phyloP scores from a whole-genome alignment of 2,888 invertebrate species.

The Coelogynopora nodosa region DNA sequence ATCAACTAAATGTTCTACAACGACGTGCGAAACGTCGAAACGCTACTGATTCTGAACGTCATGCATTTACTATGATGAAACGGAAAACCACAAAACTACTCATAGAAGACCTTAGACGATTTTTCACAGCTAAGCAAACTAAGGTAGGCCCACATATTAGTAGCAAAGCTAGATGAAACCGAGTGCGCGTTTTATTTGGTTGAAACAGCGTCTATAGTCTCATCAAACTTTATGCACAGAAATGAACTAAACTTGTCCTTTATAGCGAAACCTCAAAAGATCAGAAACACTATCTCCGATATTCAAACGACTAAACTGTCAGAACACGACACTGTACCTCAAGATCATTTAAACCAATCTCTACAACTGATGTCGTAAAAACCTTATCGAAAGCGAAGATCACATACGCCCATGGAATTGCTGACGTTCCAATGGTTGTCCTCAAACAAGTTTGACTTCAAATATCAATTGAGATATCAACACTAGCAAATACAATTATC shows the following conservation, averaged over 20 bases:
- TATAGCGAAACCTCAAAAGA: slow-evolving; percentile 16
- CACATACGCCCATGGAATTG: neutral
- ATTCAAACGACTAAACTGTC: neutral
- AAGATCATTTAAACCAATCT: neutral
- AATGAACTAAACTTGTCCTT: neutral
- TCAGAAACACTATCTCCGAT: neutral
- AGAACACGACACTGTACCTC: neutral
- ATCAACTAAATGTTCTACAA: neutral
- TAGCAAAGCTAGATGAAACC: neutral
- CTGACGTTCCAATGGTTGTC: neutral
- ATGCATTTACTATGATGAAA: slow-evolving; percentile 7
- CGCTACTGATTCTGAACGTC: slow-evolving; percentile 10
- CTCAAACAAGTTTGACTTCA: neutral
- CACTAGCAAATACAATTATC: neutral
- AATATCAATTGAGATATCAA: neutral
- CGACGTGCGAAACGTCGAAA: neutral
- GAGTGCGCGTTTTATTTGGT: neutral
- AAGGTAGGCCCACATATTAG: neutral
- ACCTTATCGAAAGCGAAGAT: neutral
- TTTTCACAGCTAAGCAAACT: neutral
- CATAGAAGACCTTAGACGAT: neutral
- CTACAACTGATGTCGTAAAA: slow-evolving; percentile 16
- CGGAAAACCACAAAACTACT: neutral
- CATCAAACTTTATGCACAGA: neutral
- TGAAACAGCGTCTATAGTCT: slow-evolving; percentile 8